A percentile compares a stretch with the other conserved stretches of the same genome.
Evolutionary conservation across 2,797 vertebrate genomes (phyloP).

Genomic region (Helostoma temminkii): DNA sequence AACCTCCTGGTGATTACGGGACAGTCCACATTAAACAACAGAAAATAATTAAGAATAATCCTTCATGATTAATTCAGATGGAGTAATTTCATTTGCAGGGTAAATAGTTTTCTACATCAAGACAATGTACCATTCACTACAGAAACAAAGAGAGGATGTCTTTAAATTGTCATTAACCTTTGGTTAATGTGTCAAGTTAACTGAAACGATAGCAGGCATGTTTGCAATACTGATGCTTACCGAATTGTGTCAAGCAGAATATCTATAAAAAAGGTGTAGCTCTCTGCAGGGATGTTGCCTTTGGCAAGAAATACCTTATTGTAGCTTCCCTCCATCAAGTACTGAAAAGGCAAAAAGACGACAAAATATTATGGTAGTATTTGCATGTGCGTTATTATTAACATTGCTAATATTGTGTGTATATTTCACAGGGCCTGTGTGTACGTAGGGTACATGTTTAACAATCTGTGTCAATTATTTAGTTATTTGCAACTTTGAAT

Average conservation of each 20-base stretch:
- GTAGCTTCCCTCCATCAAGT: constrained; percentile 98
- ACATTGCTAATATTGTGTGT: background rate
- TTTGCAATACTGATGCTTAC: constrained; percentile 71
- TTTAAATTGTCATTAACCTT: background rate
- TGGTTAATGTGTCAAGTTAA: background rate
- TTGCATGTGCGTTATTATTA: background rate
- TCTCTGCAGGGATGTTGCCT: constrained; percentile 96
- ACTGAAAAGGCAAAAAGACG: constrained; percentile 78
- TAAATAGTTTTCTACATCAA: background rate
- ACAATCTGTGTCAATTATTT: background rate
- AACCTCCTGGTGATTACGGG: background rate
- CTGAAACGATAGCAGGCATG: background rate
- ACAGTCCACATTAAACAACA: background rate
- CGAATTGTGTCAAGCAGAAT: constrained; percentile 96
- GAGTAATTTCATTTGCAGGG: background rate
- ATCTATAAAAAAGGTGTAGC: constrained; percentile 97
- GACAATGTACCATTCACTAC: background rate
- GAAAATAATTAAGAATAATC: background rate
- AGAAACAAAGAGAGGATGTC: background rate
- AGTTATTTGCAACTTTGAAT: background rate
- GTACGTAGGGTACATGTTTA: too few species aligned
- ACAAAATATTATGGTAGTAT: constrained; percentile 10
- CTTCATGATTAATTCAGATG: background rate
- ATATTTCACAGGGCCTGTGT: background rate
- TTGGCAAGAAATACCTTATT: constrained; percentile 98